Evolutionary conservation across 1,140 invertebrate genomes (phyloP).

Genomic region (Atopsyche davidsoni): DNA sequence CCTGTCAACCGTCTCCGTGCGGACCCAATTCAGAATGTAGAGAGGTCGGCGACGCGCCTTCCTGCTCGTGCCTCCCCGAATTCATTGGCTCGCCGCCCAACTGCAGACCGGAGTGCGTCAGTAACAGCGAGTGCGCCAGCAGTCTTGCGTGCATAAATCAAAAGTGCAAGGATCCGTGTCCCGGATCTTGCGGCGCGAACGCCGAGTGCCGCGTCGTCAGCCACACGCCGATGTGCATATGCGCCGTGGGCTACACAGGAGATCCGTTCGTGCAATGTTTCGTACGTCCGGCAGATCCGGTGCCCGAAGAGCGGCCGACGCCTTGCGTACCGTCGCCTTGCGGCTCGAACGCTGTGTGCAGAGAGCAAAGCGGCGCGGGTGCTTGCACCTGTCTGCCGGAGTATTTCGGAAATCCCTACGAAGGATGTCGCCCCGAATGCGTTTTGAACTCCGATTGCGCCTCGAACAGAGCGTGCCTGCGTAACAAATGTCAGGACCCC

Average conservation of each 20-base stretch:
- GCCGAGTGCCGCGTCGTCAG: slow-evolving; percentile 61
- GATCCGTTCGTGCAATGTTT: slow-evolving; percentile 55
- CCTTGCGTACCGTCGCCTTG: slow-evolving; percentile 62
- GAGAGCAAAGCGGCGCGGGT: slow-evolving; percentile 53
- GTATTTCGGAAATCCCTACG: slow-evolving; percentile 64
- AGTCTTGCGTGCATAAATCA: slow-evolving; percentile 60
- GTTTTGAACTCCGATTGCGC: slow-evolving; percentile 58
- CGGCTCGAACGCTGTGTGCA: slow-evolving; percentile 60
- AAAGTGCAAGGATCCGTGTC: slow-evolving; percentile 64
- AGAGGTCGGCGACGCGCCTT: slow-evolving; percentile 51
- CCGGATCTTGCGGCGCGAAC: slow-evolving; percentile 55
- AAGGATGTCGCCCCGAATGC: slow-evolving; percentile 60
- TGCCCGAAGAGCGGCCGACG: slow-evolving; percentile 36
- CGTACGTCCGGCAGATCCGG: slow-evolving; percentile 33
- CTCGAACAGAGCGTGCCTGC: slow-evolving; percentile 53
- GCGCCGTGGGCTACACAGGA: slow-evolving; percentile 50
- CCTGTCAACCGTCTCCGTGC: slow-evolving; percentile 64
- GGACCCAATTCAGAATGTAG: slow-evolving; percentile 64
- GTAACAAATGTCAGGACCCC: slow-evolving; percentile 59
- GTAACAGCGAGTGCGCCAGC: slow-evolving; percentile 57
- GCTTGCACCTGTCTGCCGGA: slow-evolving; percentile 58
- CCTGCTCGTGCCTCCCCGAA: slow-evolving; percentile 58
- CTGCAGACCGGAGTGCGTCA: slow-evolving; percentile 60
- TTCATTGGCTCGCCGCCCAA: slow-evolving; percentile 59
- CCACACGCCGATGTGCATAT: slow-evolving; percentile 59